Base-by-base conservation (phyloP, 2,797 vertebrate species). In the Sebastes aleutianus region DNA sequence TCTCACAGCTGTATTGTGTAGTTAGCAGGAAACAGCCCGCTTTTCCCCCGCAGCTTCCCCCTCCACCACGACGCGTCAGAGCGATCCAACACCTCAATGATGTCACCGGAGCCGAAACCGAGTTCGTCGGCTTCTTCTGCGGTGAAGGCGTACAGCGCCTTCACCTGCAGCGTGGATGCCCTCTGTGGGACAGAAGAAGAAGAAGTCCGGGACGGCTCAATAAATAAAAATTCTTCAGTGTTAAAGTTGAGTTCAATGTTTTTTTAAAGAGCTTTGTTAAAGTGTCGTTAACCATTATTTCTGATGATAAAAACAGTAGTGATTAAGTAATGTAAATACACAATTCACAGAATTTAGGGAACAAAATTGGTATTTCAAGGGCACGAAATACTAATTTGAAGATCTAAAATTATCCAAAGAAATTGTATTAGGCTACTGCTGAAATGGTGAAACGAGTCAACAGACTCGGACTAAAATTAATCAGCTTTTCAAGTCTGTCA, bases 1-100 rank as follows among this genome's bases (percentile, higher is more conserved):
- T 54, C 65, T 95, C 91, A 98, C 78, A 94, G 54, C 0, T 84
- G 94, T 2, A 80, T 83, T 4, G 97, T 97, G 0, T 99, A 99
- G 93, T 99, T 99, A 67, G 97, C 91, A 5, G 98, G 98, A 87
- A 99, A 99, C 82, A 99, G 96, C 66, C 98, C 98, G 3, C 90
- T 88, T 3, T 87, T 94, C 31, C 96, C 96, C 29, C 92, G 94
- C 83, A 98, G 95, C 14, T 93, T 93, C 34, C 98, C 98, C 16
- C 80, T 96, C 98, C 98, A 99, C 98, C 98, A 99, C 0, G 95
- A 96, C 0, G 92, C 67, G 78, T 99, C 96, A 0, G 97, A 96
- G 83, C 75, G 95, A 83, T 99, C 98, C 85, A 99, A 62, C 54
- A 99, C 97, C 32, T 99, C 98, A 5, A 99, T 91, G 85, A 98